A percentile compares a stretch with the other conserved stretches of the same genome.
phyloP scores from a whole-genome alignment of 2,797 vertebrate genomes.

The Molossus alvarezi region DNA sequence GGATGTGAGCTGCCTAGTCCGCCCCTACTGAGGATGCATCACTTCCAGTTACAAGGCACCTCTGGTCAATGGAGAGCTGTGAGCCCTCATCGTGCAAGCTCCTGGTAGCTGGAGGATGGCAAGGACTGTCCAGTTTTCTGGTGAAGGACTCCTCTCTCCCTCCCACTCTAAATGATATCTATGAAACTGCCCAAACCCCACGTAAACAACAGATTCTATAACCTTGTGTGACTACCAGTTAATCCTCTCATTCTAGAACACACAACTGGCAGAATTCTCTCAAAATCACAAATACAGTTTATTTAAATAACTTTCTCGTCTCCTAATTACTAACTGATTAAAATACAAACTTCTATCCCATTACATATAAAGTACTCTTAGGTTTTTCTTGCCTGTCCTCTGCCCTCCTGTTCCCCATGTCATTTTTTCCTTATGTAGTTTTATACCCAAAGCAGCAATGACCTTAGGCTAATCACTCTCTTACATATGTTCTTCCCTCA shows the following conservation, averaged over 20 bases:
- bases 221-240: background rate
- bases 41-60: background rate
- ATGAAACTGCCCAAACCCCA: background rate
- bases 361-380: background rate
- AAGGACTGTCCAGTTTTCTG: background rate
- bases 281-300: background rate
- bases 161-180: background rate
- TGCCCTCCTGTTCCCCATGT: background rate
- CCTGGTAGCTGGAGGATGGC: background rate
- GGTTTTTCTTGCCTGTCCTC: background rate
- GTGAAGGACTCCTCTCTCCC: background rate
- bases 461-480: background rate
- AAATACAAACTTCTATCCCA: background rate
- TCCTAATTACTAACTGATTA: background rate
- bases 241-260: background rate
- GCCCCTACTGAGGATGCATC: background rate
- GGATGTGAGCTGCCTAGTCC: background rate
- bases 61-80: background rate
- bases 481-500: background rate
- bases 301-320: background rate
- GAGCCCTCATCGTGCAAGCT: background rate
- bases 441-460: background rate
- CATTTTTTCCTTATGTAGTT: background rate
- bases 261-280: background rate
- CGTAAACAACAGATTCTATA: background rate